Evolutionary conservation across 2,888 invertebrate species (phyloP).

Genomic region (Noctua janthina): DNA sequence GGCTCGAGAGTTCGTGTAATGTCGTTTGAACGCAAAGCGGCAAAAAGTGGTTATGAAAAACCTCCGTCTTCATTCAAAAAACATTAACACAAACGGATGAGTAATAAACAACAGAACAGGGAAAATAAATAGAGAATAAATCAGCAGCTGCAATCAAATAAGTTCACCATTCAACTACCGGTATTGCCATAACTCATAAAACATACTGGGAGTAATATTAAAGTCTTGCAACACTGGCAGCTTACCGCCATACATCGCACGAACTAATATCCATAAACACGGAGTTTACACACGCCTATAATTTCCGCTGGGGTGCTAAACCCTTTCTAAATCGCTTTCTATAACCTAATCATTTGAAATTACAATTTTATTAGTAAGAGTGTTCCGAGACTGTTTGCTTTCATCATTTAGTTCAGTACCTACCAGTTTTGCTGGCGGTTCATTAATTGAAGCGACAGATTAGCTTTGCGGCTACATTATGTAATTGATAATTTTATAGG

Average conservation of each 20-base stretch:
- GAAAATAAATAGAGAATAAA: slow-evolving; percentile 4
- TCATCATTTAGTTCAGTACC: slow-evolving; percentile 8
- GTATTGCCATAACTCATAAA: slow-evolving; percentile 36
- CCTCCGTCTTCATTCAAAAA: slow-evolving; percentile 2
- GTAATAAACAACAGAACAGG: neutral
- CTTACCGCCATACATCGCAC: slow-evolving; percentile 37
- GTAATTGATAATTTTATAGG: neutral
- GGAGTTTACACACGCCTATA: slow-evolving; percentile 42
- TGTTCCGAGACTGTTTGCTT: slow-evolving; percentile 10
- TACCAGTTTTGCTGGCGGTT: slow-evolving; percentile 3
- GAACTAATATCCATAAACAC: slow-evolving; percentile 54
- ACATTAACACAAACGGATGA: neutral
- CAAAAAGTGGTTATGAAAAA: slow-evolving; percentile 5
- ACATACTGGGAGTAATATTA: slow-evolving; percentile 38
- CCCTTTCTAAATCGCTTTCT: slow-evolving; percentile 51
- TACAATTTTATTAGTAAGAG: slow-evolving; percentile 34
- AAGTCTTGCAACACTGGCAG: slow-evolving; percentile 38
- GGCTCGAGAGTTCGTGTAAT: slow-evolving; percentile 20
- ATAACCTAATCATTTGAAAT: slow-evolving; percentile 47
- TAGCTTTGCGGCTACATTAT: neutral
- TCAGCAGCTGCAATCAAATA: slow-evolving; percentile 35
- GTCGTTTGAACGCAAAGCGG: slow-evolving; percentile 10
- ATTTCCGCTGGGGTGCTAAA: slow-evolving; percentile 45
- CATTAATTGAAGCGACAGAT: slow-evolving; percentile 8
- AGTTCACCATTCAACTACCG: slow-evolving; percentile 44